Base-by-base conservation (phyloP, 2,888 invertebrate genomes). In the Conistra vaccinii region DNA sequence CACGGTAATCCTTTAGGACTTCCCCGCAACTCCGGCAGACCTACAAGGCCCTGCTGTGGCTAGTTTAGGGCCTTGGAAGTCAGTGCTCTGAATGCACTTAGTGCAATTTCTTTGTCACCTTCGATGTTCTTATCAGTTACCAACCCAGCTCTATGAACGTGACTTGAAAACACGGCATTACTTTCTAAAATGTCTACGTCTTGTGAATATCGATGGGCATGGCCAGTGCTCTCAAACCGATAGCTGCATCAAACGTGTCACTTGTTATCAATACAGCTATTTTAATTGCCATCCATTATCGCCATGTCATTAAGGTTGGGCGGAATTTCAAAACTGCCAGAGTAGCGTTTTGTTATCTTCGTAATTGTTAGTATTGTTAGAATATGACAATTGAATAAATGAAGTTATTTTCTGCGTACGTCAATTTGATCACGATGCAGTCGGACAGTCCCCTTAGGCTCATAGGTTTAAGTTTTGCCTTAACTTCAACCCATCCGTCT, bases 241-340 rank as follows among this genome's bases (percentile, higher is more conserved):
- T 65, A 72, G 72, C 51, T 48, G 55, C 81, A 73, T 69, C 62
- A 63, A 67, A 72, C 57, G 14, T 70, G 74, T 57, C 84, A 85
- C 29, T 66, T 58, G 75, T 85, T 85, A 84, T 85, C 84, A 76
- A 29, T 51, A 32, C 68, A 68, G 68, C 67, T 79, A 73, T 66
- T 85, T 70, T 79, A 85, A 82, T 82, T 76, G 73, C 72, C 51
- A 23, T n/a, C 48, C 55, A 62, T 85, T 82, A 84, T 85, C 85
- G 61, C 48, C 32, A 51, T 65, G 78, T 69, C 65, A 32, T 79
- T 79, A 85, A 73, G 61, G 58, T 51, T 74, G 71, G 35, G 9
- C 53, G 68, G 73, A 69, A 73, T 67, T 84, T 67, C 61, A 63
- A 76, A 66, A 69, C 72, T 69, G 66, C 55, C 81, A 35, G 55